phyloP scores from a whole-genome alignment of 2,113 vertebrate genomes.

The Orycteropus afer region DNA sequence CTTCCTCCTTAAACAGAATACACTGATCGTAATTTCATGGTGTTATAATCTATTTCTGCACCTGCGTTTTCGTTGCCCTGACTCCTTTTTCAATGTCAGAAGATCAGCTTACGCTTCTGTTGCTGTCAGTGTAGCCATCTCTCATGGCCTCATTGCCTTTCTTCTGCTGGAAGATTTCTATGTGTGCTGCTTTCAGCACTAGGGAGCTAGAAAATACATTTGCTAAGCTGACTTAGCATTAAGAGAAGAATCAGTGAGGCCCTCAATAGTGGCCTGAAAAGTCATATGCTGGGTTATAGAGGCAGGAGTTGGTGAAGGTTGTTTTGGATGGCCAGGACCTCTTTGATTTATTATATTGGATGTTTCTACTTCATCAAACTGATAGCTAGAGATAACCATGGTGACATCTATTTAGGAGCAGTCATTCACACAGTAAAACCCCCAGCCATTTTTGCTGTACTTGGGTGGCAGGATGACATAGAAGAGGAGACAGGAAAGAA shows the following conservation, averaged over 20 bases:
- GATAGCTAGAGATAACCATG: neutral
- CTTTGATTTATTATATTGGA: neutral
- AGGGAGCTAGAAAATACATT: neutral
- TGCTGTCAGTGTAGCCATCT: neutral
- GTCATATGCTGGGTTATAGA: neutral
- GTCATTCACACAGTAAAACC: neutral
- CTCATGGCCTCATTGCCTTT: neutral
- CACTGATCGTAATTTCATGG: neutral
- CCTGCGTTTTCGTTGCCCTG: neutral
- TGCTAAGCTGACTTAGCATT: neutral
- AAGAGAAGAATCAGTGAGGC: neutral
- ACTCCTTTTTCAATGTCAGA: neutral
- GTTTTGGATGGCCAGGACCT: neutral
- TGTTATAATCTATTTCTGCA: neutral
- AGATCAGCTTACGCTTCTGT: neutral
- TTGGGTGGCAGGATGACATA: neutral
- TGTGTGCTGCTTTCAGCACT: accelerated
- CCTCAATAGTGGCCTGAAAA: neutral
- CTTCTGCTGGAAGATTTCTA: neutral
- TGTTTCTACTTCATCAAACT: neutral
- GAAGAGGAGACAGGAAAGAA: neutral
- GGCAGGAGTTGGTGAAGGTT: neutral
- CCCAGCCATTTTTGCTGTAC: neutral
- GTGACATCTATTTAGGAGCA: neutral
- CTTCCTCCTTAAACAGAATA: constrained; percentile 33